Evolutionary conservation across 2,797 vertebrate species (phyloP).

Genomic region (Threskiornis aethiopicus): DNA sequence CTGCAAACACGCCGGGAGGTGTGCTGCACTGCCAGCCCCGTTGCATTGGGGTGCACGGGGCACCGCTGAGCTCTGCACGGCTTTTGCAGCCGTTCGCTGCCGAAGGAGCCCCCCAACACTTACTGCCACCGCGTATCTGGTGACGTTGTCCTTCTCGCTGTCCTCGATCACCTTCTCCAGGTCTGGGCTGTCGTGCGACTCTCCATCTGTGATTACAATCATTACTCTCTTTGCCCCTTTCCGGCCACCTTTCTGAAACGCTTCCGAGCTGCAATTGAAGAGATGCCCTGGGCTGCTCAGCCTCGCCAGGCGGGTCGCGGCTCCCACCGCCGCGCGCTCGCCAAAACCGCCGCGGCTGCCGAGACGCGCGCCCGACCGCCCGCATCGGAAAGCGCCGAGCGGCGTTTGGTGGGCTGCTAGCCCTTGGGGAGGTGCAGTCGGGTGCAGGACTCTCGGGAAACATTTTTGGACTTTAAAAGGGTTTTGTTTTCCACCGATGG

Average conservation of each 20-base stretch:
- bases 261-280: constrained; percentile 85
- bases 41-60: not conserved
- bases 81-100: not conserved
- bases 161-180: constrained; percentile 93
- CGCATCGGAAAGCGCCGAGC: fast-evolving
- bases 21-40: fast-evolving
- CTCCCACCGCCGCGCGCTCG: not conserved
- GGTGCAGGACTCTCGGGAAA: fast-evolving
- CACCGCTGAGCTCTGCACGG: fast-evolving
- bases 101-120: constrained; percentile 52
- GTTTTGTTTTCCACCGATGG: fast-evolving
- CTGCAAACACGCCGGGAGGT: fast-evolving
- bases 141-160: constrained; percentile 93
- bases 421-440: fast-evolving
- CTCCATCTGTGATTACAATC: constrained; percentile 98
- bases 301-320: not conserved
- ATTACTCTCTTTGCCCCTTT: constrained; percentile 98
- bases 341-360: not conserved
- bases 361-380: not conserved
- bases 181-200: constrained; percentile 94
- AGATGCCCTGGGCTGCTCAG: constrained; percentile 28
- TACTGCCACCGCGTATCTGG: constrained; percentile 94
- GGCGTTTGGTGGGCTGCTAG: fast-evolving
- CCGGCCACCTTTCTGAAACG: constrained; percentile 94
- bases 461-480: fast-evolving